Conservation (phyloP, 2,888 invertebrate genomes). For the Tolmerus cingulatus region DNA sequence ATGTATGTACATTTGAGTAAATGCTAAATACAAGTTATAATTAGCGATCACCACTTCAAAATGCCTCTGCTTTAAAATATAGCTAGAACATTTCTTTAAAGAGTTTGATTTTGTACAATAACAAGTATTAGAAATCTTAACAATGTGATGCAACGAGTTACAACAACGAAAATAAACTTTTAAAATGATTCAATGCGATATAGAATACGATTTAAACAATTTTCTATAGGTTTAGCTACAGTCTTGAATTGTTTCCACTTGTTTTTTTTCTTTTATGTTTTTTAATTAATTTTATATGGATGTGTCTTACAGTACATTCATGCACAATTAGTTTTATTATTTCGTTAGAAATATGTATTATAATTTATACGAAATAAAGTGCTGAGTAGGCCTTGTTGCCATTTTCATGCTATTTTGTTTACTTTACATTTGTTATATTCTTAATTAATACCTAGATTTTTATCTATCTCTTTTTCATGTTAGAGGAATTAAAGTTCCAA, state of each 20-base stretch:
- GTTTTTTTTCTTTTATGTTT: not conserved
- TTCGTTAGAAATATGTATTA: not conserved
- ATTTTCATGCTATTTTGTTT: not conserved
- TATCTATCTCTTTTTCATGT: not conserved
- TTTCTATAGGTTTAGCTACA: slow-evolving; percentile 29
- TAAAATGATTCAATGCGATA: not conserved
- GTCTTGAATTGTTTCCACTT: slow-evolving; percentile 11
- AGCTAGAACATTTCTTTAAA: slow-evolving; percentile 4
- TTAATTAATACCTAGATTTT: not conserved
- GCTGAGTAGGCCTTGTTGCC: slow-evolving; percentile 5
- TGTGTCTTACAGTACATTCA: not conserved
- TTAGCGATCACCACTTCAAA: not conserved
- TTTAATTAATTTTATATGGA: not conserved
- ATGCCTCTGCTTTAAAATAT: not conserved
- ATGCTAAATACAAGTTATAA: not conserved
- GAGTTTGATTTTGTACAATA: not conserved
- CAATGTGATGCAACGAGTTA: slow-evolving; percentile 5
- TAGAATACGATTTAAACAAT: not conserved
- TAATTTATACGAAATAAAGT: not conserved
- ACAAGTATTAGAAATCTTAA: slow-evolving; percentile 32
- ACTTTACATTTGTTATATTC: not conserved
- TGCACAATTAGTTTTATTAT: not conserved
- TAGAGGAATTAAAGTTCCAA: slow-evolving; percentile 27
- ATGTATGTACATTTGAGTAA: not conserved
- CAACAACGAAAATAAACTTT: slow-evolving; percentile 14